phyloP scores from a whole-genome alignment of 92 coral and sea anemone genomes.

The Actinernus sp. region DNA sequence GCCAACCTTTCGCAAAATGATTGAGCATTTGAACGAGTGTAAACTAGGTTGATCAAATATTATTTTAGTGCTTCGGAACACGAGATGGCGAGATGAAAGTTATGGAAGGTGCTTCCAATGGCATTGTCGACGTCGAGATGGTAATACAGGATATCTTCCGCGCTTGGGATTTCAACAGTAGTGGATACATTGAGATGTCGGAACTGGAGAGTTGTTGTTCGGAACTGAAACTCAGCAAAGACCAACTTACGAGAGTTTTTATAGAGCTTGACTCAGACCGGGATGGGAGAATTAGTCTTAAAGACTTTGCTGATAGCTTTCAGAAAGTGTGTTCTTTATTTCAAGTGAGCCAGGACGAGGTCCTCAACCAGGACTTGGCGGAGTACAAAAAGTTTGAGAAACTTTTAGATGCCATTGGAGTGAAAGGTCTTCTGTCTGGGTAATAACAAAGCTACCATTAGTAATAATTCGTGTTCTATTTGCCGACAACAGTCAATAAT shows the following conservation, averaged over 20 bases:
- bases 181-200: constrained; percentile 81
- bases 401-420: constrained; percentile 81
- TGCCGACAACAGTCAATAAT: too few species aligned
- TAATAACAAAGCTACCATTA: constrained; percentile 27
- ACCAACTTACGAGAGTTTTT: constrained; percentile 71
- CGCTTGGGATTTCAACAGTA: constrained; percentile 77
- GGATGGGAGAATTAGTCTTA: constrained; percentile 83
- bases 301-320: constrained; percentile 83
- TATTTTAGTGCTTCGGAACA: background rate
- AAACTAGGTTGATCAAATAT: background rate
- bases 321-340: constrained; percentile 75
- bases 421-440: constrained; percentile 79
- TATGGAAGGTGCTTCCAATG: background rate
- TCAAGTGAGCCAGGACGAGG: constrained; percentile 50
- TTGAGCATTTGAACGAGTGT: background rate
- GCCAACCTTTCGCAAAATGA: background rate
- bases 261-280: constrained; percentile 85
- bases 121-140: constrained; percentile 19
- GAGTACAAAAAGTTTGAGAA: constrained; percentile 76
- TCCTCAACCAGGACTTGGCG: constrained; percentile 24
- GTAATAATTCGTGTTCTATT: too few species aligned
- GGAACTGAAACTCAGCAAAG: constrained; percentile 68
- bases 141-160: constrained; percentile 65
- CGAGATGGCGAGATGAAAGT: background rate
- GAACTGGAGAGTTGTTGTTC: constrained; percentile 82